phyloP scores from a whole-genome alignment of 2,113 vertebrate species.

The Saguinus imperator region DNA sequence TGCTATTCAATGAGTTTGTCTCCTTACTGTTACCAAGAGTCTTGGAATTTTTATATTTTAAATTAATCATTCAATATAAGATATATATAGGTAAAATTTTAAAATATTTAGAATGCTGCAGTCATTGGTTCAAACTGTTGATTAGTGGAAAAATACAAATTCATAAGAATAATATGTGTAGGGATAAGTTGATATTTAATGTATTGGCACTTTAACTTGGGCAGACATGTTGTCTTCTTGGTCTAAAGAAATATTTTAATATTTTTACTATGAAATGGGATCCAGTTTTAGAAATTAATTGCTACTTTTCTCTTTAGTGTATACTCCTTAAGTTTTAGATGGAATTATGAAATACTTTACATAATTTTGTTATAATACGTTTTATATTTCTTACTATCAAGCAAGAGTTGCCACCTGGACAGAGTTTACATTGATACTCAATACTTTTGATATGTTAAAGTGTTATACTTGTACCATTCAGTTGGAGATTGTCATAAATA shows the following conservation, averaged over 20 bases:
- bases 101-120: slow-evolving; percentile 55
- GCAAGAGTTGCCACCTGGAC: slow-evolving; percentile 48
- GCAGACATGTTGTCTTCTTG: slow-evolving; percentile 1
- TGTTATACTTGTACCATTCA: slow-evolving; percentile 61
- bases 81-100: slow-evolving; percentile 47
- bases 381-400: slow-evolving; percentile 65
- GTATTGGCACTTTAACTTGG: slow-evolving; percentile 52
- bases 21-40: slow-evolving; percentile 34
- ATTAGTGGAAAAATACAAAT: slow-evolving; percentile 36
- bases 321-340: slow-evolving; percentile 63
- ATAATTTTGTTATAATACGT: slow-evolving; percentile 56
- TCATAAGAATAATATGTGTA: slow-evolving; percentile 42
- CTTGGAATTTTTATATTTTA: slow-evolving; percentile 59
- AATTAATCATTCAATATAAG: slow-evolving; percentile 39
- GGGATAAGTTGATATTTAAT: slow-evolving; percentile 48
- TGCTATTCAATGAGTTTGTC: slow-evolving; percentile 43
- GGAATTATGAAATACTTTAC: slow-evolving; percentile 53
- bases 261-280: slow-evolving; percentile 67
- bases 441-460: slow-evolving; percentile 65
- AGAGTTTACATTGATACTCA: slow-evolving; percentile 61
- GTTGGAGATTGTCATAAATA: slow-evolving; percentile 56
- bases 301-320: slow-evolving; percentile 69
- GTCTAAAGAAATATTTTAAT: slow-evolving; percentile 70
- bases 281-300: slow-evolving; percentile 66
- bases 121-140: slow-evolving; percentile 39